Evolutionary conservation across 2,888 invertebrate species (phyloP), one percentile per base, ranked within the genome.

Genomic region (Drosophila paranaensis): DNA sequence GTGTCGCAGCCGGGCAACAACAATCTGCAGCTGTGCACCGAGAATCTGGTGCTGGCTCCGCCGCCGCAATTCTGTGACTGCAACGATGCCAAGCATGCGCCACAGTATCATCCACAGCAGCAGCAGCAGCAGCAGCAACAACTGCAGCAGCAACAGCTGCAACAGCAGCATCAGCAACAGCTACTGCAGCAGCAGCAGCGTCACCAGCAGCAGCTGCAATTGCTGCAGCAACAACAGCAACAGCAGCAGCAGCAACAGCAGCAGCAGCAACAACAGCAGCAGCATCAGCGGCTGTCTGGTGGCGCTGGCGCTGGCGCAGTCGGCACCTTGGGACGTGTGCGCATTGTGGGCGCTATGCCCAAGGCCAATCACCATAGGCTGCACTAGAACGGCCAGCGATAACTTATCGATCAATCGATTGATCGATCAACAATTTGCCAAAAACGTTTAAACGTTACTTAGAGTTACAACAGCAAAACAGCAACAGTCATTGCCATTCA

Each of bases 21-120:
- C 56, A 90, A 91, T 68, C 20, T 87, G 78, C 89, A 90, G 71
- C 71, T 77, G 58, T 90, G 89, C 68, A 89, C 93, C 6, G 94
- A 94, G 74, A 94, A 95, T 68, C 94, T 95, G 58, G 94, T 97
- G 16, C 94, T 96, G 75, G 97, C 97, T 30, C 97, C 97, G 43
- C 98, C 97, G 42, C 97, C 97, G 43, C 97, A 98, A 93, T 98
- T 98, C 93, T 97, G 96, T 93, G 97, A 97, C 93, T 92, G 93
- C 80, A 94, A 94, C 79, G 94, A 94, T 82, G 93, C 94, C 48
- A 93, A 93, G 77, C 93, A 93, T 72, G 79, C 89, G 62, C 91
- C 91, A 42, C 91, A 89, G 71, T 71, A 74, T 79, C 79, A 73
- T 56, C 78, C 77, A 51, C 84, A 82, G 40, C 90, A 86, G 69